phyloP scores from a whole-genome alignment of 2,797 vertebrate species.

The Rhinophrynus dorsalis region DNA sequence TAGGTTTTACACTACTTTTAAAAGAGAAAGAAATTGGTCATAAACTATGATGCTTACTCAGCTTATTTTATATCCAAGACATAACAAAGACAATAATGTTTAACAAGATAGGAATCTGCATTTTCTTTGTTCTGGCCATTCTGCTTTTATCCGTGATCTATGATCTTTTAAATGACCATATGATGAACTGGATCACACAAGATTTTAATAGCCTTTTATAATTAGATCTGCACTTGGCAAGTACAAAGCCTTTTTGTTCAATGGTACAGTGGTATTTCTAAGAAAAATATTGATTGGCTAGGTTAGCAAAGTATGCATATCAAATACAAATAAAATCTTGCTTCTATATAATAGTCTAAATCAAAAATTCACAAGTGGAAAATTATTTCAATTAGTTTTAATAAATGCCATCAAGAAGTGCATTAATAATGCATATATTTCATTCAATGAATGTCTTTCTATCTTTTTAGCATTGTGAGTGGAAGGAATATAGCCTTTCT shows the following conservation, averaged over 20 bases:
- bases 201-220: conserved; percentile 37
- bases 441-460: not conserved
- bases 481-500: not conserved
- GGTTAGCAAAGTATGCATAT: conserved; percentile 10
- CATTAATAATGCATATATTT: conserved; percentile 1
- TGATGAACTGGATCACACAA: conserved; percentile 35
- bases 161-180: conserved; percentile 47
- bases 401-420: not conserved
- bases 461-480: not conserved
- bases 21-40: conserved; percentile 38
- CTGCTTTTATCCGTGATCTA: conserved; percentile 34
- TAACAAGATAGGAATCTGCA: conserved; percentile 33
- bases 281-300: conserved; percentile 21
- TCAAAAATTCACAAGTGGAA: not conserved
- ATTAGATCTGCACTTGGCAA: conserved; percentile 40
- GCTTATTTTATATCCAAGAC: conserved; percentile 15
- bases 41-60: conserved; percentile 34
- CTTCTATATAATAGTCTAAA: not conserved
- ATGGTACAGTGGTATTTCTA: conserved; percentile 16
- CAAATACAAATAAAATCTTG: conserved; percentile 11
- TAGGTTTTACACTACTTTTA: conserved; percentile 27
- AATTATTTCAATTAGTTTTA: conserved; percentile 6
- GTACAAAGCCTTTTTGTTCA: conserved; percentile 12
- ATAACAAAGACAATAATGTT: conserved; percentile 39
- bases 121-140: conserved; percentile 23